Base-by-base conservation (phyloP, 2,113 vertebrate genomes). In the Zapornia atra region DNA sequence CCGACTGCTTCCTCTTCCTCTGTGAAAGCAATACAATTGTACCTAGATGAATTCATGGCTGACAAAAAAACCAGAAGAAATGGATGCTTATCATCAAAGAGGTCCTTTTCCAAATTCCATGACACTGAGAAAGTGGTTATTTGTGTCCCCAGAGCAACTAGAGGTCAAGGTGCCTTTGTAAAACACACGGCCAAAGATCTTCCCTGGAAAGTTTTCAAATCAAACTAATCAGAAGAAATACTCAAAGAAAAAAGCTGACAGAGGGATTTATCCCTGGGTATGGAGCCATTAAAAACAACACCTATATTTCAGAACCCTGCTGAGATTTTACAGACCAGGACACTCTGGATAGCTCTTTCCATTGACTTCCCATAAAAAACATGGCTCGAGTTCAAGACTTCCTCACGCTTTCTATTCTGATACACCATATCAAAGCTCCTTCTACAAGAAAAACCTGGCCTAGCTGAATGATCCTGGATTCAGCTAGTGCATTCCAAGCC, bases 151-250 rank as follows among this genome's bases (percentile, higher is more conserved):
- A 44, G 61, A 70, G 72, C 60, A 92, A 54, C 64, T 26, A 42
- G 40, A 77, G 40, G 61, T 92, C 76, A 89, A 92, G 54, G 40
- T 86, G 72, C 26, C 64, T 84, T 77, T 86, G 68, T 60, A 64
- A 88, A 92, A 69, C 44, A 86, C 34, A 16, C 26, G 59, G 57
- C 44, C 59, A 57, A 40, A 91, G 33, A 87, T 85, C 38, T 84
- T 89, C 42, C 48, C 48, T 34, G 33, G 53, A 79, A 85, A 89
- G 34, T 53, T 71, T 66, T 53, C 10, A 85, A 64, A 59, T 75
- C 20, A 86, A 92, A 68, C 6, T 72, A 77, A 84, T 36, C 21
- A 60, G 75, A 69, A 22, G 78, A 90, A 93, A 93, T 48, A 54
- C 22, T 71, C 17, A 28, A 63, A 82, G 36, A 65, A 82, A 59